These are phyloP conservation scores for Mustelus asterias DNA, from an alignment of 2,113 vertebrate species.

Conservation along the genomic window DNA sequence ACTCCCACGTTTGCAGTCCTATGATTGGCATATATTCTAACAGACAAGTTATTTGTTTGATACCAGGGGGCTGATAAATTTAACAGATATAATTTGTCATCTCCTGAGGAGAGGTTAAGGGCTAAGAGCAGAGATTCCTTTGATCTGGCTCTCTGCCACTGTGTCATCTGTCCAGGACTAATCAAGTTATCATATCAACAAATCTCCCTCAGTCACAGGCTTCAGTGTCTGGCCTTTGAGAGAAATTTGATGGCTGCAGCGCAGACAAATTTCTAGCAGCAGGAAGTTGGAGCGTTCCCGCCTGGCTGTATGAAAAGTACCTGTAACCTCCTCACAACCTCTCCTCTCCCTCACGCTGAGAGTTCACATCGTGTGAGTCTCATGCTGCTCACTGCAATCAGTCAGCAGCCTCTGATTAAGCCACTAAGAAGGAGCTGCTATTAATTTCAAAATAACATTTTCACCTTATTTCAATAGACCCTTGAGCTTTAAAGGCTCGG, in stretches of 20 bases:
- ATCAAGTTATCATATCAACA: slow-evolving; percentile 91
- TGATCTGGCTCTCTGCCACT: slow-evolving; percentile 59
- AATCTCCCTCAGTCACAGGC: slow-evolving; percentile 59
- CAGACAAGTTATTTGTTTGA: slow-evolving; percentile 50
- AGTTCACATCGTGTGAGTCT: slow-evolving; percentile 64
- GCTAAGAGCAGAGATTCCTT: slow-evolving; percentile 62
- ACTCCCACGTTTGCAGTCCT: not conserved
- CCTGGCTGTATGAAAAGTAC: slow-evolving; percentile 72
- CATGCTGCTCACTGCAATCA: slow-evolving; percentile 58
- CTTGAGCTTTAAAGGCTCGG: not conserved
- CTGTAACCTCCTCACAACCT: slow-evolving; percentile 68
- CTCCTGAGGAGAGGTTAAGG: slow-evolving; percentile 81
- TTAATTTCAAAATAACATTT: slow-evolving; percentile 30
- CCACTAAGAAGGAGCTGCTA: slow-evolving; percentile 23
- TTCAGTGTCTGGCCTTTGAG: slow-evolving; percentile 59
- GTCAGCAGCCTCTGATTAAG: not conserved
- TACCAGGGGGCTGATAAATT: slow-evolving; percentile 55
- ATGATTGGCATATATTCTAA: slow-evolving; percentile 47
- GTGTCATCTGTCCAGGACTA: slow-evolving; percentile 68
- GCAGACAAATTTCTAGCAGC: slow-evolving; percentile 91
- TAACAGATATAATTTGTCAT: slow-evolving; percentile 62
- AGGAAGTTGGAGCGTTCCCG: slow-evolving; percentile 66
- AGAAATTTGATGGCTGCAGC: slow-evolving; percentile 52
- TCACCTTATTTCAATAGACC: not conserved
- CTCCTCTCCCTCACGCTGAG: slow-evolving; percentile 59